Percentiles rank a stretch among this genome's conserved stretches.
These are phyloP conservation scores for Trididemnum miniatum DNA, from an alignment of 23 tunicate species.

Conservation along the genomic window DNA sequence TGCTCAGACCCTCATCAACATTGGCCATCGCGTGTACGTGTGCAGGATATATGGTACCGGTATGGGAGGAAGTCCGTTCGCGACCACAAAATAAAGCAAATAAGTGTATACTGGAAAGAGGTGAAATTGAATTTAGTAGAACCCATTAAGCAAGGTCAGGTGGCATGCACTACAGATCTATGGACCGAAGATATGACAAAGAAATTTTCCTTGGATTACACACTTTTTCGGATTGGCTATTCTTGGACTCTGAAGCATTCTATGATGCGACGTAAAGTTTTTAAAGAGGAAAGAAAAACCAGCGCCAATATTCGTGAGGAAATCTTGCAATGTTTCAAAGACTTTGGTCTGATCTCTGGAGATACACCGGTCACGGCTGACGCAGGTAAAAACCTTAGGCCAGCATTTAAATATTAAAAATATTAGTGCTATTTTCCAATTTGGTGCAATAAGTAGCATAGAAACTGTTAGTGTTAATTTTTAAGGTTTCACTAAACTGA, in stretches of 20 bases:
- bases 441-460: not conserved
- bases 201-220: not conserved
- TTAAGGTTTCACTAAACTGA: not conserved
- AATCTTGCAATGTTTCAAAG: constrained; percentile 1
- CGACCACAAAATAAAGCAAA: not conserved
- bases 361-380: constrained; percentile 14
- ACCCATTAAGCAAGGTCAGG: constrained; percentile 6
- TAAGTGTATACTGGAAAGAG: constrained; percentile 1
- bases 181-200: constrained; percentile 1
- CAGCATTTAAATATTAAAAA: no score
- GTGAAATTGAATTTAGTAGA: not conserved
- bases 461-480: not conserved
- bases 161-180: constrained; percentile 4
- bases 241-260: constrained; percentile 3
- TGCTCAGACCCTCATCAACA: not conserved
- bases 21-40: constrained; percentile 1
- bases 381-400: constrained; percentile 9
- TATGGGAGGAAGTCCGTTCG: constrained; percentile 3
- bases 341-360: not conserved
- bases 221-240: not conserved
- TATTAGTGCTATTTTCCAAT: not conserved
- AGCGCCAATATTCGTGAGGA: not conserved
- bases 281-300: constrained; percentile 11
- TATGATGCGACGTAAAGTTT: not conserved
- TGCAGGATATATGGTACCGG: not conserved